Evolutionary conservation across 2,888 invertebrate genomes (phyloP).

Genomic region (Antheraea assamensis): DNA sequence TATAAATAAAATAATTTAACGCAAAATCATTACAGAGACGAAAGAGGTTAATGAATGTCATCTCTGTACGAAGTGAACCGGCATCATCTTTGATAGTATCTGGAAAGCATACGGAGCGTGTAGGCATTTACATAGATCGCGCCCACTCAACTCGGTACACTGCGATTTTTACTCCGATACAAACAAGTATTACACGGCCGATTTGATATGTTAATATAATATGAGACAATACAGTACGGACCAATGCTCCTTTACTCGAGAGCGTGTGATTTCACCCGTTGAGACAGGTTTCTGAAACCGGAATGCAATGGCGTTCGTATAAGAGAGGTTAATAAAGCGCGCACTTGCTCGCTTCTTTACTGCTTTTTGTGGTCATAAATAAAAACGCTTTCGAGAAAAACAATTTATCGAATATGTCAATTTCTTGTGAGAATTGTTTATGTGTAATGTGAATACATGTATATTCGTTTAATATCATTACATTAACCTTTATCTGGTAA

Average conservation of each 20-base stretch:
- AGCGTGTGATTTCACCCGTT: conserved; percentile 61
- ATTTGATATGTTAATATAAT: conserved; percentile 61
- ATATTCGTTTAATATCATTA: neutral
- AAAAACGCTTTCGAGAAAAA: conserved; percentile 68
- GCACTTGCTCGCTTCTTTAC: conserved; percentile 75
- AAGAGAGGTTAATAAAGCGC: conserved; percentile 75
- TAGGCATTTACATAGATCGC: conserved; percentile 76
- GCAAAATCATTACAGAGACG: conserved; percentile 43
- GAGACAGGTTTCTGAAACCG: conserved; percentile 49
- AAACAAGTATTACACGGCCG: conserved; percentile 67
- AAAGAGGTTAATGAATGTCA: conserved; percentile 50
- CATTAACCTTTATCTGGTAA: too few species aligned
- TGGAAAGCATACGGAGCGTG: conserved; percentile 71
- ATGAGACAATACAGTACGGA: conserved; percentile 43
- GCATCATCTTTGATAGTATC: conserved; percentile 65
- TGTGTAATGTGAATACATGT: conserved; percentile 33
- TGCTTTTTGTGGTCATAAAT: conserved; percentile 76
- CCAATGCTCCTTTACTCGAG: conserved; percentile 56
- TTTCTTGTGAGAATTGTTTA: conserved; percentile 38
- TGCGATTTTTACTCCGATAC: conserved; percentile 66
- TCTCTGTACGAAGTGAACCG: conserved; percentile 43
- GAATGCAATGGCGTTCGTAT: conserved; percentile 59
- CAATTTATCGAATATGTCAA: conserved; percentile 64
- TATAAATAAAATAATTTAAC: conserved; percentile 23
- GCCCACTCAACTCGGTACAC: conserved; percentile 63